Percentiles rank a stretch among this genome's conserved stretches.
Evolutionary conservation across 2,113 vertebrate species (phyloP).

Genomic region (Boleophthalmus pectinirostris): DNA sequence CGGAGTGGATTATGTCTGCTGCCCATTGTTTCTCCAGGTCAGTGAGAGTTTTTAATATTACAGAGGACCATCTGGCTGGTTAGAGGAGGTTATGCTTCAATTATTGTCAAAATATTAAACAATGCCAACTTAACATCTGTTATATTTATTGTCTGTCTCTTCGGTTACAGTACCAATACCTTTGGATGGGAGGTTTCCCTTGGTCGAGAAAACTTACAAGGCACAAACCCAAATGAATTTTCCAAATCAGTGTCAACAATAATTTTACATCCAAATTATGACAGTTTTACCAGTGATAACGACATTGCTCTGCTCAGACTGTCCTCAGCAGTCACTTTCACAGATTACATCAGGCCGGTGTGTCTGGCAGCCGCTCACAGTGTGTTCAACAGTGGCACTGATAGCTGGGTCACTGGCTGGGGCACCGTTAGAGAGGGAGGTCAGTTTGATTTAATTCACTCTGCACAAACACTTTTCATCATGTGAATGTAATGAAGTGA

Average conservation of each 20-base stretch:
- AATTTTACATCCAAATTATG: conserved; percentile 62
- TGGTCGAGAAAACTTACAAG: conserved; percentile 44
- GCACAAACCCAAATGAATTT: conserved; percentile 31
- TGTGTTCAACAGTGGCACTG: conserved; percentile 33
- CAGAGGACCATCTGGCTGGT: not conserved
- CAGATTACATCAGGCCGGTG: conserved; percentile 76
- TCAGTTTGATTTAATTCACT: conserved; percentile 54
- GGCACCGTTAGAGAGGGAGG: conserved; percentile 75
- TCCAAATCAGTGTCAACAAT: not conserved
- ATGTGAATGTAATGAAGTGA: not conserved
- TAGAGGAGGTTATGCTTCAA: not conserved
- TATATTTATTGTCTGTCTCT: too few species aligned
- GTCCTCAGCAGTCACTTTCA: conserved; percentile 60
- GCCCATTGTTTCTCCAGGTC: conserved; percentile 70
- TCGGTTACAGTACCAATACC: not conserved
- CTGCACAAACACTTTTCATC: not conserved
- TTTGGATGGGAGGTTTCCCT: conserved; percentile 19
- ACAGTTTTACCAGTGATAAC: conserved; percentile 45
- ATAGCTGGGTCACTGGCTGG: conserved; percentile 58
- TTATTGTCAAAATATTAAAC: too few species aligned
- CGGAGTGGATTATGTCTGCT: conserved; percentile 75
- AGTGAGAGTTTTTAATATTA: not conserved
- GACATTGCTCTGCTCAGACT: conserved; percentile 81
- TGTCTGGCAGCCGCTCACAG: conserved; percentile 77
- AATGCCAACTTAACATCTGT: too few species aligned